These are phyloP conservation scores for Artibeus jamaicensis DNA, from an alignment of 2,797 vertebrate genomes.

Conservation along the genomic window DNA sequence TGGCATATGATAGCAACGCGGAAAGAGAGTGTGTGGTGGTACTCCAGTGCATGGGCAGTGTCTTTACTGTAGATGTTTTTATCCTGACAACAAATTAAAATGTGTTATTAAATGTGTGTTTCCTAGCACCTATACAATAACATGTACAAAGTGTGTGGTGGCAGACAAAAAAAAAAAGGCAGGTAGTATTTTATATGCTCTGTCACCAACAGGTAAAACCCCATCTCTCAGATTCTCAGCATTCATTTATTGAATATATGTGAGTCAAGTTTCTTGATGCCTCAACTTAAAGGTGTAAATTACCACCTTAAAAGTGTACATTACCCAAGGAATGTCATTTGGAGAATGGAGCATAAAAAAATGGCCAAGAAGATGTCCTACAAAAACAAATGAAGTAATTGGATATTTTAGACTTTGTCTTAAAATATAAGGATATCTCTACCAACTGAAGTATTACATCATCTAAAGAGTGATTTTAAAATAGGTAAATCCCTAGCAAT, in stretches of 20 bases:
- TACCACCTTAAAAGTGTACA: background rate
- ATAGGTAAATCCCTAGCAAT: background rate
- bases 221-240: background rate
- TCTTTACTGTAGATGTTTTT: background rate
- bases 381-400: conserved; percentile 39
- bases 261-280: background rate
- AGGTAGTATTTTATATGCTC: background rate
- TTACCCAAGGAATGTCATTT: background rate
- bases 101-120: background rate
- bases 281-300: background rate
- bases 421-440: background rate
- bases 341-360: background rate
- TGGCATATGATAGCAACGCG: background rate
- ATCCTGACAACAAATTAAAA: background rate
- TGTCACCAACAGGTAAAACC: background rate
- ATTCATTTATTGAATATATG: background rate
- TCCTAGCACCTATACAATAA: background rate
- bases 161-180: background rate
- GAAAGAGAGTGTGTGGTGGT: background rate
- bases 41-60: background rate
- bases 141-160: background rate
- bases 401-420: background rate
- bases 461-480: background rate
- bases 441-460: background rate
- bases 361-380: background rate